Percentiles rank a stretch among this genome's conserved stretches.
These are phyloP conservation scores for Erpobdella octoculata DNA, from an alignment of 2,888 invertebrate species.

Conservation along the genomic window DNA sequence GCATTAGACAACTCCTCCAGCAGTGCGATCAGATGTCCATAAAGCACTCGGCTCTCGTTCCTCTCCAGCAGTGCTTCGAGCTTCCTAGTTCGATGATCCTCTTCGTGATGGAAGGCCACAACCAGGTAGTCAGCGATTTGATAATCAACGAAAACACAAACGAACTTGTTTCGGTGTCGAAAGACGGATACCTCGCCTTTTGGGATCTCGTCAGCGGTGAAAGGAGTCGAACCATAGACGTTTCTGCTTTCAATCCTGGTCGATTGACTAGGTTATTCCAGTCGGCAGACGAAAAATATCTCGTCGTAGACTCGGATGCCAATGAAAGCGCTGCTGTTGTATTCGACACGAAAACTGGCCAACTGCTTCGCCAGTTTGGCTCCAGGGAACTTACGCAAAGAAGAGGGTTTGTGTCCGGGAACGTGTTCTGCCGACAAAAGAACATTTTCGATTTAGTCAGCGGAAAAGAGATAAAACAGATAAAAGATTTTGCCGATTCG, in stretches of 20 bases:
- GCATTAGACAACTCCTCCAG: conserved; percentile 72
- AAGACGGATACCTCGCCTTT: conserved; percentile 38
- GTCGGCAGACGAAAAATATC: conserved; percentile 35
- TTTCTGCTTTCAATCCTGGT: conserved; percentile 31
- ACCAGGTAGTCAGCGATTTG: conserved; percentile 36
- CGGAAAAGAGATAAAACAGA: conserved; percentile 32
- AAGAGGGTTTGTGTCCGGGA: conserved; percentile 35
- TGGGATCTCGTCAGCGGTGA: conserved; percentile 38
- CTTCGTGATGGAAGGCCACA: conserved; percentile 39
- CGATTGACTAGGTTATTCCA: conserved; percentile 33
- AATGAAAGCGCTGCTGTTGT: conserved; percentile 34
- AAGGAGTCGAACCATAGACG: conserved; percentile 34
- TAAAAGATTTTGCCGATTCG: conserved; percentile 36
- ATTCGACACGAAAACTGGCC: conserved; percentile 36
- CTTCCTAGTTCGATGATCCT: conserved; percentile 35
- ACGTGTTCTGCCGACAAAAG: conserved; percentile 38
- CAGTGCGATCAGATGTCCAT: conserved; percentile 81
- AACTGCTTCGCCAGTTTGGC: conserved; percentile 35
- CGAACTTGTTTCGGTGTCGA: conserved; percentile 38
- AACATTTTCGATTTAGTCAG: conserved; percentile 36
- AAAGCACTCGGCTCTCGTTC: conserved; percentile 56
- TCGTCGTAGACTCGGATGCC: conserved; percentile 37
- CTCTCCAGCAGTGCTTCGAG: conserved; percentile 39
- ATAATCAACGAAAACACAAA: conserved; percentile 35
- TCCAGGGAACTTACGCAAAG: conserved; percentile 29